Percentiles rank a stretch among this genome's conserved stretches.
phyloP scores from a whole-genome alignment of 2,888 invertebrate species.

The Craniophora ligustri region DNA sequence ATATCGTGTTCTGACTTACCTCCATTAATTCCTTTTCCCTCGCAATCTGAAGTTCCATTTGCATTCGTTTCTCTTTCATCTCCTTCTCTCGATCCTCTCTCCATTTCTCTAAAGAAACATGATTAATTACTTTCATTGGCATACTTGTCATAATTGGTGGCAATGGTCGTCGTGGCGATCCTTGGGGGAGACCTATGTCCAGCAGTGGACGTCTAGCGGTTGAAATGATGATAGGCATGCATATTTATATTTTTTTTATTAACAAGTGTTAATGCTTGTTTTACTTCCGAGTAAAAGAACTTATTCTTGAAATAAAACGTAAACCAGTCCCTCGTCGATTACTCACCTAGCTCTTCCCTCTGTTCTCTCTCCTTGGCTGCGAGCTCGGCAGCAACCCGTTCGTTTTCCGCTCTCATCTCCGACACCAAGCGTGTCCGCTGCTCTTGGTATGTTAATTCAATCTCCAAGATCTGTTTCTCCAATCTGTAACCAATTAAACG shows the following conservation, averaged over 20 bases:
- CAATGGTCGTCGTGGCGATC: too few species aligned
- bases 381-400: conserved; percentile 90
- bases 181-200: too few species aligned
- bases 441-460: conserved; percentile 81
- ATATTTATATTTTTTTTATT: too few species aligned
- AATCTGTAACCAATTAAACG: conserved; percentile 65
- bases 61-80: conserved; percentile 67
- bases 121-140: not conserved
- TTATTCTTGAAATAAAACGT: too few species aligned
- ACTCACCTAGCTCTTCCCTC: conserved; percentile 66
- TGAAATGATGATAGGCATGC: too few species aligned
- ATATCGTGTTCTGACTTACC: too few species aligned
- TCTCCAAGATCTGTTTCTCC: conserved; percentile 82
- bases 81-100: conserved; percentile 73
- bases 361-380: conserved; percentile 87
- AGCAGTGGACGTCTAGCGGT: too few species aligned
- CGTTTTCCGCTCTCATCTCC: conserved; percentile 91
- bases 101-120: conserved; percentile 72
- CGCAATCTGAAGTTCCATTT: conserved; percentile 71
- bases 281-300: too few species aligned
- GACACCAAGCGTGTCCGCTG: conserved; percentile 86
- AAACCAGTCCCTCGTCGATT: too few species aligned
- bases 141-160: too few species aligned
- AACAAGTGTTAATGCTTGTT: too few species aligned
- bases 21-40: conserved; percentile 70